phyloP scores from a whole-genome alignment of 2,113 vertebrate species.

The Oryzias curvinotus region DNA sequence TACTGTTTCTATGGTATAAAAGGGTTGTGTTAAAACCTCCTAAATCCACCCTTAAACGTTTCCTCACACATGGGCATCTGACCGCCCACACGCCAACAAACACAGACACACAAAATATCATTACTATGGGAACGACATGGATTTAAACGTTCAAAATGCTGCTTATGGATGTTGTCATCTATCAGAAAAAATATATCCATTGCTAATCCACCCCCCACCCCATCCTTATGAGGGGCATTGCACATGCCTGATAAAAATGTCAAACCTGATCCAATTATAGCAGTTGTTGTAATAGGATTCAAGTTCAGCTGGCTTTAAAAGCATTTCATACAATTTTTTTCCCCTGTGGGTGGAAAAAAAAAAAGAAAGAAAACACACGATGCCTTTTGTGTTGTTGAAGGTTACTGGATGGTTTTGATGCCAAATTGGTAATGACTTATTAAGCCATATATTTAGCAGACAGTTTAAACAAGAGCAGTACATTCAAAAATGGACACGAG shows the following conservation, averaged over 20 bases:
- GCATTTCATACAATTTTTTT: slow-evolving; percentile 52
- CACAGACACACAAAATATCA: slow-evolving; percentile 62
- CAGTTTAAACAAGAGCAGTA: slow-evolving; percentile 2
- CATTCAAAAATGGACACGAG: background rate
- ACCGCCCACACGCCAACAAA: slow-evolving; percentile 62
- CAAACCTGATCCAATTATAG: slow-evolving; percentile 73
- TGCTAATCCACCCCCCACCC: slow-evolving; percentile 68
- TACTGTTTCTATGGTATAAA: slow-evolving; percentile 58
- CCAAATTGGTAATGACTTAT: slow-evolving; percentile 14
- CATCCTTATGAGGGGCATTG: slow-evolving; percentile 67
- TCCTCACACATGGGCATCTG: slow-evolving; percentile 76
- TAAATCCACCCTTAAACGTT: slow-evolving; percentile 74
- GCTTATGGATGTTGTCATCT: slow-evolving; percentile 73
- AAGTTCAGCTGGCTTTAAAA: slow-evolving; percentile 65
- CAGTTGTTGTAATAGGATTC: slow-evolving; percentile 67
- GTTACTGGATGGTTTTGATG: slow-evolving; percentile 37
- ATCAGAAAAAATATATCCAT: slow-evolving; percentile 66
- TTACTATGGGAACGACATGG: slow-evolving; percentile 72
- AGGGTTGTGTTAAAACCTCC: slow-evolving; percentile 66
- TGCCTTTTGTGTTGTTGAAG: slow-evolving; percentile 29
- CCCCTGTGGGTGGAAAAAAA: slow-evolving; percentile 31
- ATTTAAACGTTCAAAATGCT: slow-evolving; percentile 66
- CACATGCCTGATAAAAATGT: slow-evolving; percentile 72
- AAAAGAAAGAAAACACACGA: rapidly evolving
- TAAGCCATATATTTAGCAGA: background rate